Percentiles rank a stretch among this genome's conserved stretches.
phyloP scores from a whole-genome alignment of 1,140 invertebrate genomes.

The Homarus americanus region DNA sequence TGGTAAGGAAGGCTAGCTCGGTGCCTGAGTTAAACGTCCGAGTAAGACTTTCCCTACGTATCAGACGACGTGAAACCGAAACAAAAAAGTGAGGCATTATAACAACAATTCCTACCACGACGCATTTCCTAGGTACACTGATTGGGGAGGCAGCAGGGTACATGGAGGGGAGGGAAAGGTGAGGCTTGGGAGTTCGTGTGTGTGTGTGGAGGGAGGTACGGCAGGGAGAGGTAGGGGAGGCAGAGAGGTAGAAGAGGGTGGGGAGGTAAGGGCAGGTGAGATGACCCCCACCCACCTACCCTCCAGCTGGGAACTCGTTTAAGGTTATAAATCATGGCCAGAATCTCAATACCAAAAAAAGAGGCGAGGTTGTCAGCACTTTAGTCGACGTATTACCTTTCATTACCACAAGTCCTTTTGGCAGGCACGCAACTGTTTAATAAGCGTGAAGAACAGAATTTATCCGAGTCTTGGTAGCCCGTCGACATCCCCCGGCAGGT shows the following conservation, averaged over 20 bases:
- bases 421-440: background rate
- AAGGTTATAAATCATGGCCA: background rate
- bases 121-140: too few species aligned
- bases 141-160: too few species aligned
- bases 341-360: background rate
- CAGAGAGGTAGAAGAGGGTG: background rate
- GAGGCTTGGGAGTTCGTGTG: too few species aligned
- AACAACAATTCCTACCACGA: too few species aligned
- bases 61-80: too few species aligned
- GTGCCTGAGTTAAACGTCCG: too few species aligned
- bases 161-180: too few species aligned
- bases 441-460: background rate
- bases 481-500: background rate
- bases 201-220: background rate
- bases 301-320: background rate
- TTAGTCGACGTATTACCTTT: background rate
- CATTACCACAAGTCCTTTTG: background rate
- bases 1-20: too few species aligned
- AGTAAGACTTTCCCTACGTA: too few species aligned
- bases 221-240: background rate
- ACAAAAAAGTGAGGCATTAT: too few species aligned
- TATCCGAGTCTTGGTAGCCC: background rate
- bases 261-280: background rate
- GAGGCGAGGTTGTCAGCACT: background rate
- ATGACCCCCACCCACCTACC: background rate